phyloP scores from a whole-genome alignment of 92 coral and sea anemone species.

The Pocillopora grandis region DNA sequence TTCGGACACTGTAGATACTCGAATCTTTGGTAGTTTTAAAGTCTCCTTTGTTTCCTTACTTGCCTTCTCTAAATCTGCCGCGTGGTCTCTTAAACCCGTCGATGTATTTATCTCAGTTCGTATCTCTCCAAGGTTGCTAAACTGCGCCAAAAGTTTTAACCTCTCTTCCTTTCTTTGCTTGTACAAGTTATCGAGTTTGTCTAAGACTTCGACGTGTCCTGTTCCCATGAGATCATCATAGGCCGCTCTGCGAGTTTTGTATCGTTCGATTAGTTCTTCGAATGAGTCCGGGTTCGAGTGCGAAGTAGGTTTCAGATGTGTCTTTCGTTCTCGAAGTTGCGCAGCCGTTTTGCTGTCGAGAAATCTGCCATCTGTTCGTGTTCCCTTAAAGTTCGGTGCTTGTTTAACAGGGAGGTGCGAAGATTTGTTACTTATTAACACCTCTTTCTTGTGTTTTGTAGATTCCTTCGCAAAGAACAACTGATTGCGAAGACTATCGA shows the following conservation, averaged over 20 bases:
- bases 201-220: conserved; percentile 51
- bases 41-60: conserved; percentile 23
- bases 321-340: not conserved
- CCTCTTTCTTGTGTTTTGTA: conserved; percentile 33
- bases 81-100: conserved; percentile 31
- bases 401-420: conserved; percentile 28
- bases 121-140: conserved; percentile 41
- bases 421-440: conserved; percentile 5
- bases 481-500: conserved; percentile 73
- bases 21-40: conserved; percentile 35
- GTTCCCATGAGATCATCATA: conserved; percentile 56
- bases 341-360: conserved; percentile 12
- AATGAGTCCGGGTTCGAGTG: conserved; percentile 58
- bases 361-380: conserved; percentile 6
- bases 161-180: conserved; percentile 56
- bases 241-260: conserved; percentile 55
- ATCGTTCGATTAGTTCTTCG: conserved; percentile 63
- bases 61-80: conserved; percentile 24
- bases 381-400: not conserved
- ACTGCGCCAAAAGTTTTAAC: conserved; percentile 9
- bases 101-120: conserved; percentile 29
- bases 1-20: conserved; percentile 35
- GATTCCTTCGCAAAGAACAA: conserved; percentile 64
- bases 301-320: too few relatives aligned
- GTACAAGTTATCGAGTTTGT: conserved; percentile 70